Base-by-base conservation (phyloP, 2,113 vertebrate genomes). In the Tyrannus savana region DNA sequence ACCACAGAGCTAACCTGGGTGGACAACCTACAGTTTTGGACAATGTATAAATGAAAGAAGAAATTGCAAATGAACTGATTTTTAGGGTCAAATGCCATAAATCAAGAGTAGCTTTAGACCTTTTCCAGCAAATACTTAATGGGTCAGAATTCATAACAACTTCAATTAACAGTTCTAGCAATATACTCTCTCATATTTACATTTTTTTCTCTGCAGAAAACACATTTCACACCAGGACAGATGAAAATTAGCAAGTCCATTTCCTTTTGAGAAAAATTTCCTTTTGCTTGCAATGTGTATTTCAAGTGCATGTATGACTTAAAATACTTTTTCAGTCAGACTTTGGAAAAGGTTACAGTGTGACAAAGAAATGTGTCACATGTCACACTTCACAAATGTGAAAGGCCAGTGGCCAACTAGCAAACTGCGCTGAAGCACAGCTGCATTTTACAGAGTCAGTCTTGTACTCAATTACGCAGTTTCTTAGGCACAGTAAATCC, bases 41-140 rank as follows among this genome's bases (percentile, higher is more conserved):
- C 49, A 80, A 27, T 39, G 69, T 37, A 79, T 64, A 83, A 86
- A 17, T 77, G 78, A 78, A 90, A 46, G 75, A 89, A 92, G 27
- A 72, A 58, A 89, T 81, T 41, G 89, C 53, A 89, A 69, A 88
- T 83, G 33, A 96, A 97, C 96, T 95, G 6, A 93, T 92, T 91
- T 95, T 89, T 89, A 60, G 76, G 37, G 74, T 91, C 74, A 95
- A 93, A 93, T 31, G 52, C 19, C 95, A 31, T 82, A 96, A 69
- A 28, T 81, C 77, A 73, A 80, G 56, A 66, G 56, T 46, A 87
- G 31, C 23, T 59, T 91, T 56, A 85, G 66, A 88, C 52, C 39
- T 63, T 94, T 91, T 21, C 28, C 44, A 84, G 91, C 55, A 95
- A 93, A 91, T 46, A 64, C 19, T 66, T 95, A 80, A 73, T 75